Percentiles rank a stretch among this genome's conserved stretches.
phyloP scores from a whole-genome alignment of 2,797 vertebrate species.

The Semotilus atromaculatus region DNA sequence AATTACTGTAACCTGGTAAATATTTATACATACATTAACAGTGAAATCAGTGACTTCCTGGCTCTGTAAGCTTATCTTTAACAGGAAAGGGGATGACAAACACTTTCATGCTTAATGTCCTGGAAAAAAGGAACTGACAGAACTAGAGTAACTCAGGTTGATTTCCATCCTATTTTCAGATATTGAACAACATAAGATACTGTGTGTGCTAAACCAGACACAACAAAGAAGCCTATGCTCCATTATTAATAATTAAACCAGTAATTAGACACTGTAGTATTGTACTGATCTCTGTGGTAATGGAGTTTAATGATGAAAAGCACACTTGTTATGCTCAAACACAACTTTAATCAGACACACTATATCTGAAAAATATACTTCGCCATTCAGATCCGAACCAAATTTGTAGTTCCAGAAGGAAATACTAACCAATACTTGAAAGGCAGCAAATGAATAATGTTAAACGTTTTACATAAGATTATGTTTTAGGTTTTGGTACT shows the following conservation, averaged over 20 bases:
- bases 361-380: slow-evolving; percentile 8
- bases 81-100: slow-evolving; percentile 10
- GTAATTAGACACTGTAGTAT: slow-evolving; percentile 63
- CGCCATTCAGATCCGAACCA: neutral
- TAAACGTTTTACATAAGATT: neutral
- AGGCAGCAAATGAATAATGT: neutral
- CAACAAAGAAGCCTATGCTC: slow-evolving; percentile 49
- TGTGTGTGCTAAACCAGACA: slow-evolving; percentile 58
- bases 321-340: slow-evolving; percentile 46
- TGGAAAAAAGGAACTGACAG: slow-evolving; percentile 25
- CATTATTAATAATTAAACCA: slow-evolving; percentile 72
- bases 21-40: slow-evolving; percentile 7
- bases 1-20: neutral
- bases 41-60: neutral
- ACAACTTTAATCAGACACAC: neutral
- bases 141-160: slow-evolving; percentile 14
- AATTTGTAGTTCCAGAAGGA: neutral
- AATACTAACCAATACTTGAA: neutral
- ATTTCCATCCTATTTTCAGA: slow-evolving; percentile 22
- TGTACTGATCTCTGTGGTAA: slow-evolving; percentile 3
- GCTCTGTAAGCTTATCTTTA: neutral
- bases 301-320: slow-evolving; percentile 50
- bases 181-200: slow-evolving; percentile 35
- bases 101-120: slow-evolving; percentile 39
- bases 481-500: neutral